Percentiles rank a stretch among this genome's conserved stretches.
Conservation (phyloP, 2,113 vertebrate genomes). For the Seriola quinqueradiata region DNA sequence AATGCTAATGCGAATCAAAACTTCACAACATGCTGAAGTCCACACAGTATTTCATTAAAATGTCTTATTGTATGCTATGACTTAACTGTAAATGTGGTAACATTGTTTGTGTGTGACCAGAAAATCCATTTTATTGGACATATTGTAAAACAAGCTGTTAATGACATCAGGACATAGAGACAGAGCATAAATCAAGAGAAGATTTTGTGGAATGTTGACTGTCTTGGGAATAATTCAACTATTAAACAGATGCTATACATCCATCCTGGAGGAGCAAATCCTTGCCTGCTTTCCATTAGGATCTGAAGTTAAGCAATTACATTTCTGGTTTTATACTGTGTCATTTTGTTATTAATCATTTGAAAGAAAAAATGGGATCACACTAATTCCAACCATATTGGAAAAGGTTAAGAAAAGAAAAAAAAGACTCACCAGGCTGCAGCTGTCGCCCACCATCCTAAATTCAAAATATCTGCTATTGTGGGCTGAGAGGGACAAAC, state of each 20-base stretch:
- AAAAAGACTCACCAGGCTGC: slow-evolving; percentile 91
- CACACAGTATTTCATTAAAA: background rate
- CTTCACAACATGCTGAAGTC: background rate
- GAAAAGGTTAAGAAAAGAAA: background rate
- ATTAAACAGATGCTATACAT: slow-evolving; percentile 73
- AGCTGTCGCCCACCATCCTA: slow-evolving; percentile 96
- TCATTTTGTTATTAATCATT: slow-evolving; percentile 40
- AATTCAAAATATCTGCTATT: slow-evolving; percentile 91
- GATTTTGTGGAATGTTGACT: slow-evolving; percentile 63
- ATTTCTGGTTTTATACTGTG: slow-evolving; percentile 20
- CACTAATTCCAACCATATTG: slow-evolving; percentile 22
- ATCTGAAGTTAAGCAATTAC: slow-evolving; percentile 31
- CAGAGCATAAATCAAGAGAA: slow-evolving; percentile 57
- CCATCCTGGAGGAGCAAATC: slow-evolving; percentile 45
- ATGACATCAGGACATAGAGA: slow-evolving; percentile 54
- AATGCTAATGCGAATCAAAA: slow-evolving; percentile 9
- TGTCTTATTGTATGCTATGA: background rate
- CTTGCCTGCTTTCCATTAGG: slow-evolving; percentile 51
- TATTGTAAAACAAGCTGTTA: slow-evolving; percentile 58
- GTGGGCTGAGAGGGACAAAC: slow-evolving; percentile 86
- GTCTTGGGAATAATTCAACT: slow-evolving; percentile 67
- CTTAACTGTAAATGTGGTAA: background rate
- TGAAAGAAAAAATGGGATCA: slow-evolving; percentile 1
- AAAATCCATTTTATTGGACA: slow-evolving; percentile 36
- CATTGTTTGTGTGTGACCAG: slow-evolving; percentile 3